Percentiles rank a stretch among this genome's conserved stretches.
Evolutionary conservation across 2,888 invertebrate genomes (phyloP).

Genomic region (Xestoiulus laeticollis): DNA sequence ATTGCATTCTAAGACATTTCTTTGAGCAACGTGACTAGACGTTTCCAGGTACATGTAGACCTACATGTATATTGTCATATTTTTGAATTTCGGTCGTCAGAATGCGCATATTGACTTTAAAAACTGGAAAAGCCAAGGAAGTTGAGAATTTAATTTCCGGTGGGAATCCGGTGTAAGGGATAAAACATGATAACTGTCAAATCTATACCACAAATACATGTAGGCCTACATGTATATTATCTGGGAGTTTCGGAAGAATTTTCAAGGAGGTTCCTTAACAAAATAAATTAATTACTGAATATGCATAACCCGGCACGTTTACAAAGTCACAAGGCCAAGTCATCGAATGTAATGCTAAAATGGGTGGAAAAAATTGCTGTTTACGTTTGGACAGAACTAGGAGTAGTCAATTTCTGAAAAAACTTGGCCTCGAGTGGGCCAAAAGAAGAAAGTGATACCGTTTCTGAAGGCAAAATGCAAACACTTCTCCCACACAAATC

Average conservation of each 20-base stretch:
- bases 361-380: neutral
- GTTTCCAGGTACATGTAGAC: too few species aligned
- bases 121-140: too few species aligned
- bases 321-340: neutral
- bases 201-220: too few species aligned
- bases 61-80: too few species aligned
- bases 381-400: neutral
- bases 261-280: neutral
- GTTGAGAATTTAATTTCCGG: too few species aligned
- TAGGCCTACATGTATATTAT: too few species aligned
- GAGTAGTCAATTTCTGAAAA: neutral
- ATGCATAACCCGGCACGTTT: neutral
- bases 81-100: too few species aligned
- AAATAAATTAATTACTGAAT: neutral
- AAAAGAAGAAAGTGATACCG: neutral
- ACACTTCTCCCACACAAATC: neutral
- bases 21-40: too few species aligned
- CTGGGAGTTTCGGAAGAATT: neutral
- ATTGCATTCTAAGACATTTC: too few species aligned
- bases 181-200: too few species aligned
- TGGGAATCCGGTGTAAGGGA: too few species aligned
- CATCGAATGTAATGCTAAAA: neutral
- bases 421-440: neutral
- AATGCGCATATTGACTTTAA: too few species aligned
- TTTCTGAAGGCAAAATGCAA: constrained; percentile 20